Base-by-base conservation (phyloP, 1,140 invertebrate genomes). In the Hypothenemus hampei region DNA sequence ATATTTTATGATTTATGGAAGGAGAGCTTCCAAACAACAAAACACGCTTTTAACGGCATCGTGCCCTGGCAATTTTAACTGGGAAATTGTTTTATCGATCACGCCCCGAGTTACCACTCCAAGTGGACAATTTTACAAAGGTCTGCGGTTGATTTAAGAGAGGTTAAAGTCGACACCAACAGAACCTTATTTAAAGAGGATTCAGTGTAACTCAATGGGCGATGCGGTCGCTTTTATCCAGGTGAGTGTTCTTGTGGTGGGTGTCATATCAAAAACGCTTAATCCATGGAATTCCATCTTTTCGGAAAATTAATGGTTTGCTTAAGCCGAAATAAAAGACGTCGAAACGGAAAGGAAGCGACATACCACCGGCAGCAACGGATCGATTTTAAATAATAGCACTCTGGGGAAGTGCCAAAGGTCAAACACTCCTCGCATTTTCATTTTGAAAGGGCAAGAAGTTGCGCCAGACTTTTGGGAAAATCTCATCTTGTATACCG, bases 311-410 rank as follows among this genome's bases (percentile, higher is more conserved):
- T 49, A 49, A 49, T 49, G 47, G 47, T 49, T 49, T 39, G 20
- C 47, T 49, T 49, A 49, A 39, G 47, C 35, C 10, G 47, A 39
- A 49, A 49, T 49, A 49, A 49, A 49, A 36, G 47, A 22, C 16
- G 15, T 20, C 33, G n/a, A 49, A 39, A n/a, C n/a, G n/a, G n/a
- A 40, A 22, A 49, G 47, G 47, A 49, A 49, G 47, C 47, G 33
- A 23, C 47, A 49, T 49, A 49, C 47, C 47, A 16, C 15, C 16
- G 41, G 15, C 39, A 33, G 13, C 15, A 15, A 10, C 19, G 19
- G 47, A 49, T 49, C 47, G 47, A 49, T 49, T 49, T 39, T 49
- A 23, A 49, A 49, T 49, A 49, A 49, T 49, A 36, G 22, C 45
- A 49, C 4, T 22, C 13, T 21, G 19, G 47, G 35, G 33, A 49